Conservation (phyloP, 1,140 invertebrate species). For the Penaeus indicus region DNA sequence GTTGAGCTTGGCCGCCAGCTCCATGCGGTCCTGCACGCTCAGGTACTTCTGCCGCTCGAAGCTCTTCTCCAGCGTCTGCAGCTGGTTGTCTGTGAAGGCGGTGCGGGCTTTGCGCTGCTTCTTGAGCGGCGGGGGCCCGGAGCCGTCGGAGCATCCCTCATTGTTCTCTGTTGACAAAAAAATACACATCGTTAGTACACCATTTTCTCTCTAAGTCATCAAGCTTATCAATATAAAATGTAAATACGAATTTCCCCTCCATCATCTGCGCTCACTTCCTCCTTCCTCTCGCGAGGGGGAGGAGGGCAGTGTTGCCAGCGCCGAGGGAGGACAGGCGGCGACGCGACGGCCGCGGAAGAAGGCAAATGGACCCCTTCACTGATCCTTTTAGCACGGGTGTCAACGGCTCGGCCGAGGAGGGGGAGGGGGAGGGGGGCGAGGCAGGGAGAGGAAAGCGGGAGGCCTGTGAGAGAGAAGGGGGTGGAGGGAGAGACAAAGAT, state of each 20-base stretch:
- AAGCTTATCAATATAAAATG: background rate
- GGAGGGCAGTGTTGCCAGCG: slow-evolving; percentile 34
- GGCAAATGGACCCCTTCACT: slow-evolving; percentile 20
- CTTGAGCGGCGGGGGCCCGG: slow-evolving; percentile 44
- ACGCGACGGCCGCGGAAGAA: background rate
- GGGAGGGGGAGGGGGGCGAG: background rate
- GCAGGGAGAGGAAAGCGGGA: background rate
- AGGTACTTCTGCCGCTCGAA: slow-evolving; percentile 59
- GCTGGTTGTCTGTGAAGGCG: slow-evolving; percentile 59
- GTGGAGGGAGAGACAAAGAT: too few relatives aligned
- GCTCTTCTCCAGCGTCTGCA: slow-evolving; percentile 60
- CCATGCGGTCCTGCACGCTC: slow-evolving; percentile 61
- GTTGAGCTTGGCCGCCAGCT: slow-evolving; percentile 57
- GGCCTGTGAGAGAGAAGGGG: too few relatives aligned
- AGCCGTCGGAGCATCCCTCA: slow-evolving; percentile 43
- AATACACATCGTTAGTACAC: background rate
- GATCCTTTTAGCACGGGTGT: slow-evolving; percentile 51
- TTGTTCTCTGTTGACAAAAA: slow-evolving; percentile 31
- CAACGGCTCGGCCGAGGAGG: background rate
- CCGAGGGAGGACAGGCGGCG: slow-evolving; percentile 17
- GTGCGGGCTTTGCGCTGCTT: slow-evolving; percentile 55
- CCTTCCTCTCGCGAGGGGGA: slow-evolving; percentile 18
- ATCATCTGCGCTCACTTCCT: background rate
- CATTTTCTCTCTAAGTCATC: background rate
- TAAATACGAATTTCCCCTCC: background rate